Base-by-base conservation (phyloP, 1,140 invertebrate species). In the Centruroides vittatus region DNA sequence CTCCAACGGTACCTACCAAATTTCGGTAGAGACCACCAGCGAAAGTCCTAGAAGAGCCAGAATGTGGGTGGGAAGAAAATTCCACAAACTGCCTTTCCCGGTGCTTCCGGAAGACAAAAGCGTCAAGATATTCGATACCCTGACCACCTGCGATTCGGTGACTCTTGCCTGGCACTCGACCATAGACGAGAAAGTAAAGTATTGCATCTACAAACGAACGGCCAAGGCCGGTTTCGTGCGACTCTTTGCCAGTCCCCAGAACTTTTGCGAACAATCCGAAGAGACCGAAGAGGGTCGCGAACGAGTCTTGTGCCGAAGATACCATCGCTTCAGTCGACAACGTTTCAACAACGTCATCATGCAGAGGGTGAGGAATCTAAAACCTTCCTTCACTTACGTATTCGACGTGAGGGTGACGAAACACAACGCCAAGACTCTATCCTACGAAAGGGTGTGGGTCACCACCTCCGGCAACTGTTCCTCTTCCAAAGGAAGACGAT, bases 341-440 rank as follows among this genome's bases (percentile, higher is more conserved):
- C 41, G 62, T 50, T 59, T 62, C 62, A 13, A 65, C 56, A 53
- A 68, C 35, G 59, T 70, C n/a, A 66, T 73, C 13, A 70, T 66
- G n/a, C 66, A 72, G 55, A 69, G 64, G 4, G 65, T 73, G 6
- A 67, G 60, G 35, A 65, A 65, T n/a, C 60, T 74, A 6, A 60
- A 63, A 35, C 67, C 69, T 4, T 67, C 63, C 35, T 72, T 66
- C 4, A 60, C 23, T 10, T 74, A 74, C 58, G 59, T 70, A 13
- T 72, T 74, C 60, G 70, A 73, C 56, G 67, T 73, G 0, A 68
- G 68, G 55, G 66, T 73, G 47, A 72, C 67, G 23, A 70, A 68
- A 60, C 62, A 67, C 8, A 68, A 66, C 49, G 70, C 70, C 6
- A 66, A 68, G 8, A 67, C 66, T 48, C 61, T 74, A 34, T 55